Evolutionary conservation across 1,140 invertebrate genomes (phyloP), one percentile per base, ranked within the genome.

Genomic region (Scaptomyza pallida): DNA sequence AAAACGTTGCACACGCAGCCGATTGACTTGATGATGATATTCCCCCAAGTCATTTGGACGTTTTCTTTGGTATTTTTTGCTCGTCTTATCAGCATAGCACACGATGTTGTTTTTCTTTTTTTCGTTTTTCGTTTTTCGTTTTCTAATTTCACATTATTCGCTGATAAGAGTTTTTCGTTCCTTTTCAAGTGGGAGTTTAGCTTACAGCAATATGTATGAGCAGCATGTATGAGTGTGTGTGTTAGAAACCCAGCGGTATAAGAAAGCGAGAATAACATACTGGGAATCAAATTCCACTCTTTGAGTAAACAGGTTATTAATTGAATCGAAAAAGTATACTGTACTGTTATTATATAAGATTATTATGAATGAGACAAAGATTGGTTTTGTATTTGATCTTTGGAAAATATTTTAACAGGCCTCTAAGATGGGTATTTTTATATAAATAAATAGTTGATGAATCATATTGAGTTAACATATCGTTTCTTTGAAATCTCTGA

Each of bases 81-180:
- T 15, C 41, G 19, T 33, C 73, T 82, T 85, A 85, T 85, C 80
- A 72, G 70, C 61, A 30, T 9, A 16, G 30, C n/a, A 37, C 23
- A 43, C 21, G 59, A 55, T 62, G 43, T 65, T 67, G 50, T 62
- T 56, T 37, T 33, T 23, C 21, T 41, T 47, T 44, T 30, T 12
- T 54, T 44, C 67, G 0, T 30, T 9, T 12, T 63, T 64, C 33
- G 45, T 75, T 63, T 69, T 65, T 82, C 51, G 50, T 88, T 89
- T 82, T 78, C 67, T 82, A 73, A 88, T 78, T 85, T 70, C 73
- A 73, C 86, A 68, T 74, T 75, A 75, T 68, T 35, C 64, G 26
- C 71, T 86, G 82, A 86, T 86, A 86, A 86, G 59, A 68, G 63
- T 59, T 80, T 85, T 85, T 86, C 73, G 69, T 86, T 65, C 47